Base-by-base conservation (phyloP, 2,113 vertebrate genomes). In the Micronycteris hirsuta region DNA sequence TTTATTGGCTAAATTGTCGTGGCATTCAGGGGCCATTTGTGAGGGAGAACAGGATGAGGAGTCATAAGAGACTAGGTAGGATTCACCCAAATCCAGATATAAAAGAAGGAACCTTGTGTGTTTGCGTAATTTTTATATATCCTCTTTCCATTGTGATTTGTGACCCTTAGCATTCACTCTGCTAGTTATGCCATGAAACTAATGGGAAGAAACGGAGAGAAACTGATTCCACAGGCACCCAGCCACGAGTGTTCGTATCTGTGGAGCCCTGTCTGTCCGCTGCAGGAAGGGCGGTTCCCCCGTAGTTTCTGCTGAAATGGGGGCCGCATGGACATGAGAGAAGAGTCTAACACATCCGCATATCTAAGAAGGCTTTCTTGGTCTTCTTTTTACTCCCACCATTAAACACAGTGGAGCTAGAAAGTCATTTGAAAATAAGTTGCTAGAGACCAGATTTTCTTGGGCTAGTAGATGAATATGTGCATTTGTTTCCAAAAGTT, bases 361-460 rank as follows among this genome's bases (percentile, higher is more conserved):
- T 2, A 43, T n/a, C 7, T 58, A 54, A 63, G 5, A 52, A 76
- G 33, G 1, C 11, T 81, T 47, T 68, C 33, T 56, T 82, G 41
- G 3, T 82, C 70, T 28, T 88, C 26, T 13, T 58, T 74, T 80
- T 26, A 22, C 38, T 15, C 7, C 9, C 3, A 3, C 0, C 3
- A 3, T 11, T 61, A 73, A 56, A 61, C 63, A 56, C 36, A 88
- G 56, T 8, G 38, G 20, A 7, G 2, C 70, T 70, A 83, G 67
- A 83, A 88, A 88, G 71, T 14, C 15, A 84, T 65, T 83, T 92
- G n/a, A 83, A 94, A 93, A 82, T 78, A 58, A 47, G 6, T 36
- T 74, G 41, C 24, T 54, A 58, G 52, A 70, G 22, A 38, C 16
- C 19, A 28, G 7, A 73, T 89, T 91, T 54, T 86, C 76, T 74